Evolutionary conservation across 2,888 invertebrate genomes (phyloP), one percentile per base, ranked within the genome.

Genomic region (Balanococcus diminutus): DNA sequence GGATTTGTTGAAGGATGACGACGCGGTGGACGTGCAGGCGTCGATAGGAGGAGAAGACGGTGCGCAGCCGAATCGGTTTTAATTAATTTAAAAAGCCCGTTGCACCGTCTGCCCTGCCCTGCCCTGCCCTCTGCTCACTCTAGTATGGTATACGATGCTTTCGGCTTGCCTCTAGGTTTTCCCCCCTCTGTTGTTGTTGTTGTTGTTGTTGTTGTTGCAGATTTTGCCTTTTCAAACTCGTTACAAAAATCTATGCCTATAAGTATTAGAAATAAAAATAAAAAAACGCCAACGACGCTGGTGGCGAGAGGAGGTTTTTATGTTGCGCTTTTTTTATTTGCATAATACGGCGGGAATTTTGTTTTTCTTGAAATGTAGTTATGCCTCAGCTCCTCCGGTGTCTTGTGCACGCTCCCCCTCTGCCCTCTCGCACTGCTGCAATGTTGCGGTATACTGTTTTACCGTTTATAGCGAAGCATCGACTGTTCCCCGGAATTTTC

Each of bases 11-110:
- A 19, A n/a, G 31, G 61, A 25, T 28, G 42, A n/a, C 22, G 25
- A 39, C 46, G 46, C 46, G 46, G n/a, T n/a, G n/a, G n/a, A n/a
- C n/a, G n/a, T n/a, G n/a, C n/a, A n/a, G n/a, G n/a, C n/a, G n/a
- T n/a, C 14, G 14, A 14, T 42, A 42, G 14, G 3, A 11, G 42
- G 14, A n/a, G n/a, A n/a, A n/a, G n/a, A n/a, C n/a, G n/a, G n/a
- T n/a, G n/a, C 31, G 51, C 42, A 22, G 25, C 11, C 39, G 36
- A 83, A 51, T 31, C 51, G 56, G 82, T 51, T 83, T 83, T 83
- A 83, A 83, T 83, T 83, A 83, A 83, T 83, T 83, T 83, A 83
- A 83, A 72, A 72, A 28, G 28, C 31, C 14, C 3, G 4, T 36
- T 3, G 4, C 36, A 36, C 11, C 46, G 46, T 8, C 46, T n/a